phyloP scores from a whole-genome alignment of 2,113 vertebrate genomes.

The Illadopsis cleaveri region DNA sequence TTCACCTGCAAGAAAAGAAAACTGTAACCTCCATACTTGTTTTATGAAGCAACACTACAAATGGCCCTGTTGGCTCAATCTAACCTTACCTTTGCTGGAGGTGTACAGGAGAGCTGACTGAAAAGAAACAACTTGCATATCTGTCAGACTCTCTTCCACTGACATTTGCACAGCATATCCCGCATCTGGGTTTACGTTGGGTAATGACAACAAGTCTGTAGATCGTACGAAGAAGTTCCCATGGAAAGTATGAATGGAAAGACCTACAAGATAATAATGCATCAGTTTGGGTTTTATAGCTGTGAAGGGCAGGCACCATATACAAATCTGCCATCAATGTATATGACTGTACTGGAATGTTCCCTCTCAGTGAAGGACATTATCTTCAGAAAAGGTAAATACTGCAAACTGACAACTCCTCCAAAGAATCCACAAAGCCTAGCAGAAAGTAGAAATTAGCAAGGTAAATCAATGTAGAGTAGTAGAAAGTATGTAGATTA shows the following conservation, averaged over 20 bases:
- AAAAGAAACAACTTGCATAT: conserved; percentile 92
- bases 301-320: not conserved
- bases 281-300: not conserved
- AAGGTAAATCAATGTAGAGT: not conserved
- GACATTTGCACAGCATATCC: conserved; percentile 98
- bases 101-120: conserved; percentile 97
- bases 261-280: conserved; percentile 72
- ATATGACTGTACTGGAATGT: not conserved
- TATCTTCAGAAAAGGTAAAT: not conserved
- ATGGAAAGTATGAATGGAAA: conserved; percentile 99
- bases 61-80: not conserved
- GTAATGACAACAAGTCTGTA: conserved; percentile 92
- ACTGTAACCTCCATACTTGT: not conserved
- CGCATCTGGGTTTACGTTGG: conserved; percentile 94
- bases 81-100: conserved; percentile 90
- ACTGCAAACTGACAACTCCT: not conserved
- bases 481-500: not conserved
- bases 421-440: not conserved
- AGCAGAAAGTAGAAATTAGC: not conserved
- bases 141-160: conserved; percentile 92
- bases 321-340: not conserved
- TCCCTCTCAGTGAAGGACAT: not conserved
- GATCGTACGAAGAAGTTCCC: conserved; percentile 98
- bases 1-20: conserved; percentile 79
- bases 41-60: not conserved